Base-by-base conservation (phyloP, 2,113 vertebrate genomes). In the Pipa parva region DNA sequence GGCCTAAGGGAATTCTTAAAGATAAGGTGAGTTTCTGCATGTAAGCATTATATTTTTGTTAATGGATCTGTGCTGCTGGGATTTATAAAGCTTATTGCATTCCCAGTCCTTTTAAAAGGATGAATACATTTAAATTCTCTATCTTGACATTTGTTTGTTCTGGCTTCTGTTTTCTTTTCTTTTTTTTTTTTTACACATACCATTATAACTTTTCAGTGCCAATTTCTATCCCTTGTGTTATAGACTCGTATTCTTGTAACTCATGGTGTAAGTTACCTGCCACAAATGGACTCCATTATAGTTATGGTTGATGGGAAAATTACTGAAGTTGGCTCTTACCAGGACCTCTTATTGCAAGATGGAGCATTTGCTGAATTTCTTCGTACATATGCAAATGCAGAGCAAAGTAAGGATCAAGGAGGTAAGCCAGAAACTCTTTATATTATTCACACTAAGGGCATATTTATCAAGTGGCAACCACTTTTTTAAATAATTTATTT, bases 201-300 rank as follows among this genome's bases (percentile, higher is more conserved):
- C 39, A 42, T 42, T 21, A 7, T 49, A 21, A 49, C 2, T 11
- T 22, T 20, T 22, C n/a, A 1, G n/a, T 21, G 46, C 21, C 21
- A 9, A 9, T 24, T 49, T 24, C 12, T 9, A 6, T 49, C 2
- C 21, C 21, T 10, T 24, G 8, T 36, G 54, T 13, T 56, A 4
- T 71, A 99, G 96, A 99, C 96, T 0, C 89, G 95, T 6, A 74
- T 99, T 59, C 83, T 99, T 79, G 94, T 99, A 67, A 99, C 96
- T 1, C 96, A 99, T 0, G 82, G 93, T 0, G 63, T 99, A 72
- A 92, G 92, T 74, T 97, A 90, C 75, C 82, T 99, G 74, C 91
- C 93, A 1, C 92, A 94, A 59, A 81, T 86, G 45, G 86, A 98
- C 49, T 74, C 89, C 22, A 93, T 99, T 73, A 72, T 99, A 29